Evolutionary conservation across 2,888 invertebrate species (phyloP), one percentile per base, ranked within the genome.

Genomic region (Drosophila paranaensis): DNA sequence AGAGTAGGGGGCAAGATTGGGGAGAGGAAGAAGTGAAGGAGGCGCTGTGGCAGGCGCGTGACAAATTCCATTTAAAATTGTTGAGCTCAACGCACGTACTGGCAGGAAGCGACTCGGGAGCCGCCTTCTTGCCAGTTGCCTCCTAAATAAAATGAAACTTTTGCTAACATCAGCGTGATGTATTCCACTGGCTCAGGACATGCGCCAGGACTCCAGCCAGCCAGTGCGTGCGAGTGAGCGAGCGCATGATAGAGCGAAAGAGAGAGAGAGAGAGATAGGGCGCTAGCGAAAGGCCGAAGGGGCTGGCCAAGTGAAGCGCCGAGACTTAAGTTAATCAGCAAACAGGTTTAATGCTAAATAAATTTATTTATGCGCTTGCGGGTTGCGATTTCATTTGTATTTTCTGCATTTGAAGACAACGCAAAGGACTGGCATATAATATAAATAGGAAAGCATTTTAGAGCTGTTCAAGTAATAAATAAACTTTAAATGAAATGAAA

Each of bases 31-130:
- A 40, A 60, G 20, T 10, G 16, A n/a, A 14, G 16, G 33, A 10
- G 33, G 35, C 33, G 48, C 43, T 42, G 60, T 56, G 62, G 74
- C 77, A 71, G 75, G 78, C 81, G 90, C 86, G 91, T 90, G 91
- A 90, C 90, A 91, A 91, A 89, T 90, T 81, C 79, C 81, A 85
- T 88, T 91, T 81, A 71, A 82, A 91, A 91, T 88, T 89, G 89
- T 82, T 77, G 78, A 89, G 88, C 82, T 75, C 71, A 88, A 77
- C 86, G 81, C 86, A 80, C 82, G 83, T 81, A 81, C 76, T 68
- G 65, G 71, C 58, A 60, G 55, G 51, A 57, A 20, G 40, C 60
- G 51, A 62, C 35, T 57, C 43, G 37, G 35, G 70, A 45, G 62
- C 37, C 67, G 63, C 85, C 82, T 54, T 58, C 62, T 60, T 60